Evolutionary conservation across 2,113 vertebrate genomes (phyloP).

Genomic region (Hypocryptadius cinnamomeus): DNA sequence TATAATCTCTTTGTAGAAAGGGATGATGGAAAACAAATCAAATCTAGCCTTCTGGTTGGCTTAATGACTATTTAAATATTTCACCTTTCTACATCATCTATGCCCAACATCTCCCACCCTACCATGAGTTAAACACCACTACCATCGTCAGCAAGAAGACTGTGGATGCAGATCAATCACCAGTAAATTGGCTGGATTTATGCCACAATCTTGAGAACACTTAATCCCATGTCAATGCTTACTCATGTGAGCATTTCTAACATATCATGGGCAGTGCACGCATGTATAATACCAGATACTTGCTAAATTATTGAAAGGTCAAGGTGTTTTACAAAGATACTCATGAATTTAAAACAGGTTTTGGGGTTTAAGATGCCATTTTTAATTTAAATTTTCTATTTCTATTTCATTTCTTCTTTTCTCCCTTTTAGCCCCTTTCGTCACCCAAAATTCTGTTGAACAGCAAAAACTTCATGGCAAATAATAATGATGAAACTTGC

Average conservation of each 20-base stretch:
- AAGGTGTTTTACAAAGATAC: not conserved
- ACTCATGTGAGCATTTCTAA: not conserved
- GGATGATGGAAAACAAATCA: not conserved
- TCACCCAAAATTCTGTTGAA: not conserved
- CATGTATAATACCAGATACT: not conserved
- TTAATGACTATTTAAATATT: not conserved
- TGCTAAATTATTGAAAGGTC: not conserved
- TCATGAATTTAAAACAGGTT: not conserved
- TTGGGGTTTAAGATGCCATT: not conserved
- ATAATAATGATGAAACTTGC: not conserved
- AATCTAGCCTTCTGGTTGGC: not conserved
- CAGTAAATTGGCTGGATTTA: not conserved
- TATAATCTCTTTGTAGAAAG: not conserved
- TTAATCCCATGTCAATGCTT: not conserved
- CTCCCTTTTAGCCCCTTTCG: not conserved
- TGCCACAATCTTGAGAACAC: not conserved
- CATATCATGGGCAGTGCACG: not conserved
- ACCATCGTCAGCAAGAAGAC: not conserved
- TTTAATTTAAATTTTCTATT: not conserved
- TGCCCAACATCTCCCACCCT: not conserved
- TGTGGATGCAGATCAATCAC: not conserved
- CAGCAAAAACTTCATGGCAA: not conserved
- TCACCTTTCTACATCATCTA: not conserved
- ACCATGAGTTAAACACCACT: not conserved
- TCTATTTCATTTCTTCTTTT: not conserved